Evolutionary conservation across 1,140 invertebrate species (phyloP).

Genomic region (Ceratina australensis): DNA sequence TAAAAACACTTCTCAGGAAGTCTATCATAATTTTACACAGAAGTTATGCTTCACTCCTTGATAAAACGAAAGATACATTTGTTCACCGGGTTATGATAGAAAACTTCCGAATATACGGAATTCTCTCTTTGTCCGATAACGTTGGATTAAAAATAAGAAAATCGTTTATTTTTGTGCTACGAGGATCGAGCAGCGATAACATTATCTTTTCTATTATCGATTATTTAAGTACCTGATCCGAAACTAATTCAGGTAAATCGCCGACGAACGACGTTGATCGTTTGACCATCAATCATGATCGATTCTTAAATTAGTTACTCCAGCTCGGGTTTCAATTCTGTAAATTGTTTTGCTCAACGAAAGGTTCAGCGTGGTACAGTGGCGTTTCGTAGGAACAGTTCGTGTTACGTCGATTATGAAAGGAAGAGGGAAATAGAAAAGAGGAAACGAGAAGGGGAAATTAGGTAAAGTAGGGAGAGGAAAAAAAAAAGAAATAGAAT

Average conservation of each 20-base stretch:
- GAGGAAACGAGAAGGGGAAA: neutral
- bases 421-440: neutral
- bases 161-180: neutral
- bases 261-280: too few species aligned
- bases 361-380: constrained; percentile 29
- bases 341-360: constrained; percentile 17
- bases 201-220: constrained; percentile 19
- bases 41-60: too few species aligned
- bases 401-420: constrained; percentile 19
- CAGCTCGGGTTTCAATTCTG: too few species aligned
- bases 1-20: too few species aligned
- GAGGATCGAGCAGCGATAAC: constrained; percentile 7
- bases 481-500: neutral
- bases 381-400: constrained; percentile 43
- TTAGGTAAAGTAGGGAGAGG: neutral
- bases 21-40: too few species aligned
- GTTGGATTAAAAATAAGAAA: neutral
- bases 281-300: neutral
- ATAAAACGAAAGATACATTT: too few species aligned
- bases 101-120: too few species aligned
- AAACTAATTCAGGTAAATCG: neutral
- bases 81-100: too few species aligned
- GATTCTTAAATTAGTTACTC: too few species aligned
- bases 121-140: too few species aligned
- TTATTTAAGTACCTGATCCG: constrained; percentile 25